Conservation (phyloP, 2,797 vertebrate genomes). For the Chaetophractus vellerosus region DNA sequence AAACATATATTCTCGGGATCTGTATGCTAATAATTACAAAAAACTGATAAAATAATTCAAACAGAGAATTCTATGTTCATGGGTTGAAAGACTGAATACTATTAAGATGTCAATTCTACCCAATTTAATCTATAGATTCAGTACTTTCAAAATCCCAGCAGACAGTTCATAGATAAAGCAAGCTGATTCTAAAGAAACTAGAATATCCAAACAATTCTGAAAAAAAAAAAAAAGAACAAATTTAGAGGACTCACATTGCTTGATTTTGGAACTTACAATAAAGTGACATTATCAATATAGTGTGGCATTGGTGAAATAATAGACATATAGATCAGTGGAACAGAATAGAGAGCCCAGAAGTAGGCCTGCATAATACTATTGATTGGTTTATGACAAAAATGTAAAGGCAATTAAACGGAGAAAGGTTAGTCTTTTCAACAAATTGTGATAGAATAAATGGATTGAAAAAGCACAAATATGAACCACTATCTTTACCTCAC, state of each 20-base stretch:
- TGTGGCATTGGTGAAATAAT: background rate
- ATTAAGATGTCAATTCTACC: background rate
- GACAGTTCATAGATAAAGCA: background rate
- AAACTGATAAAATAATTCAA: background rate
- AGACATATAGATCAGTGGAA: background rate
- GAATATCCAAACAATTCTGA: background rate
- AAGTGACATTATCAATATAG: background rate
- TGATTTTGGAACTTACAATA: background rate
- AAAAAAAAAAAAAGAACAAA: background rate
- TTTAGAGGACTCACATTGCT: background rate
- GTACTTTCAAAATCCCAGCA: background rate
- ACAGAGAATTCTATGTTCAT: background rate
- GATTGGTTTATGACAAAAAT: background rate
- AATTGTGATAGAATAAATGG: background rate
- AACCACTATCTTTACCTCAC: background rate
- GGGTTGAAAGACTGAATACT: background rate
- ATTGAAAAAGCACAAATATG: background rate
- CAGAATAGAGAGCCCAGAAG: background rate
- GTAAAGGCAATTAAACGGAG: background rate
- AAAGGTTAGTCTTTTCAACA: background rate
- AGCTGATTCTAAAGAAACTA: slow-evolving; percentile 9
- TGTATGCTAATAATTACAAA: background rate
- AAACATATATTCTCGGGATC: slow-evolving; percentile 13
- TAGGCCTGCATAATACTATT: background rate
- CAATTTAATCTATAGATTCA: background rate